Base-by-base conservation (phyloP, 2,888 invertebrate species). In the Gymnocheta viridis region DNA sequence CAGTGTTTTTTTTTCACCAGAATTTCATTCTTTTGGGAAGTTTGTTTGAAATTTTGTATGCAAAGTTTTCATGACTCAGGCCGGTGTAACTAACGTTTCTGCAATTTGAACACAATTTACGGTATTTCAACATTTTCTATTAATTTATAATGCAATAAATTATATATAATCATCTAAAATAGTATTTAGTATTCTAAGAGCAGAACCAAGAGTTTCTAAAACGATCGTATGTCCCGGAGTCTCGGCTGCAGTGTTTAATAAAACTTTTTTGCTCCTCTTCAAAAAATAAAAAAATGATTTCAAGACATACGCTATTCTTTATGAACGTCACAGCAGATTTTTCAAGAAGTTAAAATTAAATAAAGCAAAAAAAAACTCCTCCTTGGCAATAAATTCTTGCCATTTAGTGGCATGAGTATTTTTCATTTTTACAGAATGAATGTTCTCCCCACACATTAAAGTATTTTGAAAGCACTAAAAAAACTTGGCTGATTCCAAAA, bases 381-480 rank as follows among this genome's bases (percentile, higher is more conserved):
- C 38, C 58, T 41, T 35, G 35, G 27, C 38, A 60, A 69, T 69
- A 69, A 67, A 78, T 78, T 74, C 41, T 32, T 64, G 29, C 49
- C 22, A 41, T 51, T 77, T 67, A 67, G n/a, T 58, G 77, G 47
- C 66, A 60, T 49, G 47, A 49, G 19, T 12, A 19, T 60, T n/a
- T 19, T 38, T 47, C 29, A 58, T 49, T 60, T 14, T 32, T 73
- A 35, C 62, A 70, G 62, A 79, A 70, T 38, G 4, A 12, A 70
- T 64, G 27, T 64, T 64, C 82, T 72, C 77, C 72, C 77, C 82
- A 77, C 82, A 82, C 72, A 82, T 44, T 62, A 62, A 47, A 22
- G n/a, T 38, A 76, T 82, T 66, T 72, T 51, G 51, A 49, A 58
- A 17, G 67, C 72, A 60, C 60, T 70, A 29, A 70, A 56, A 27